Base-by-base conservation (phyloP, 2,113 vertebrate genomes). In the Paramisgurnus dabryanus region DNA sequence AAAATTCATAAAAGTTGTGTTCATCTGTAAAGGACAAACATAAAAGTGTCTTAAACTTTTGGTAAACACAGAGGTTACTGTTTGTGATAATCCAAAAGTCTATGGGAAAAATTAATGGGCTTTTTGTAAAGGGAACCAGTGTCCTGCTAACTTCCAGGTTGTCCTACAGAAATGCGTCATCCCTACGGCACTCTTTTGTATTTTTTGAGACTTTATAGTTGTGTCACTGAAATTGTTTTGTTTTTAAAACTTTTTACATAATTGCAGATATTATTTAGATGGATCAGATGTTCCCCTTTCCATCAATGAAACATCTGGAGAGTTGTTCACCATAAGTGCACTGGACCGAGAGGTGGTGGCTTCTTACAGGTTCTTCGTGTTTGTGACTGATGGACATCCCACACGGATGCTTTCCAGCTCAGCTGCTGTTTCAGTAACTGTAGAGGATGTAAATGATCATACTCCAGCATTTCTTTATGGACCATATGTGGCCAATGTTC, bases 381-480 rank as follows among this genome's bases (percentile, higher is more conserved):
- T 87, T 45, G 89, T 84, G 3, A 87, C 67, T 43, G 93, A 93
- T 68, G 79, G 81, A 39, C 81, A 92, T 84, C 80, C 88, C 1
- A 86, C 83, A 11, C 65, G 82, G 66, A 87, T 90, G 76, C 83
- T 92, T 9, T 91, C 91, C 43, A 92, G 80, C 85, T 91, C 90
- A 27, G 86, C 89, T 66, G 76, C 85, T 27, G 88, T 94, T 15
- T 87, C 73, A 18, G 89, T 94, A 22, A 86, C 86, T 4, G 82
- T 94, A 67, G 87, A 76, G 45, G 93, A 93, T 81, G 84, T 92
- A 47, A 94, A 94, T 47, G 93, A 94, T 83, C 83, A 92, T 78
- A 80, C 86, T 79, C 93, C 93, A 1, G 85, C 88, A 73, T 93
- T 94, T 81, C 80, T 89, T 53, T 87, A 93, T 83, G 87, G 88